Base-by-base conservation (phyloP, 2,113 vertebrate genomes). In the Callionymus lyra region DNA sequence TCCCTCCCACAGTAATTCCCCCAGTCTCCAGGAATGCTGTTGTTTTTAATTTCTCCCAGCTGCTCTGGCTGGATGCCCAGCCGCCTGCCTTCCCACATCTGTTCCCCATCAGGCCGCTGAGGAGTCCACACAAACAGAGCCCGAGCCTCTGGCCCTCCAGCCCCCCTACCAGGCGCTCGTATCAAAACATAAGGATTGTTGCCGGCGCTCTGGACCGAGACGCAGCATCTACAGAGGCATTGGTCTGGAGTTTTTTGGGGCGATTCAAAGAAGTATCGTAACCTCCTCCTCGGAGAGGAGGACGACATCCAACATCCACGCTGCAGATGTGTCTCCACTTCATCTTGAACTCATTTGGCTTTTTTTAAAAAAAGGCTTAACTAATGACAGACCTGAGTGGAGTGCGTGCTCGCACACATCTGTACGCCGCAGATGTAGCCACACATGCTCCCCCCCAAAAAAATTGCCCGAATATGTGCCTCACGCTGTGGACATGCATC, bases 1-100 rank as follows among this genome's bases (percentile, higher is more conserved):
- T 57, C 66, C 46, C 59, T 61, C 68, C 10, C 77, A 74, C 79
- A 77, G 79, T 86, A 85, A 87, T 85, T 85, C 82, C 82, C 75
- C 77, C 77, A 77, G 82, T 83, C 84, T 31, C 21, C 54, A 82
- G 86, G 85, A 86, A 84, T 84, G 70, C 82, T 83, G 79, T 68
- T 86, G 84, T 85, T 82, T 74, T 82, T 92, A 90, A 89, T 86
- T 85, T 87, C 82, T 88, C 87, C 88, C 90, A 89, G 89, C 84
- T 84, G 72, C 86, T 88, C 74, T 47, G 77, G 87, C 84, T 80
- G 69, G 56, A 63, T 81, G 84, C 86, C 86, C 82, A 74, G 75
- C 82, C 77, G 84, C 85, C 83, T 85, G 89, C 85, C 83, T 88
- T 82, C 80, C 82, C 82, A 87, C 89, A 91, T 93, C 91, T 93